Conservation (phyloP, 2,888 invertebrate genomes). For the Plebejus melissa region DNA sequence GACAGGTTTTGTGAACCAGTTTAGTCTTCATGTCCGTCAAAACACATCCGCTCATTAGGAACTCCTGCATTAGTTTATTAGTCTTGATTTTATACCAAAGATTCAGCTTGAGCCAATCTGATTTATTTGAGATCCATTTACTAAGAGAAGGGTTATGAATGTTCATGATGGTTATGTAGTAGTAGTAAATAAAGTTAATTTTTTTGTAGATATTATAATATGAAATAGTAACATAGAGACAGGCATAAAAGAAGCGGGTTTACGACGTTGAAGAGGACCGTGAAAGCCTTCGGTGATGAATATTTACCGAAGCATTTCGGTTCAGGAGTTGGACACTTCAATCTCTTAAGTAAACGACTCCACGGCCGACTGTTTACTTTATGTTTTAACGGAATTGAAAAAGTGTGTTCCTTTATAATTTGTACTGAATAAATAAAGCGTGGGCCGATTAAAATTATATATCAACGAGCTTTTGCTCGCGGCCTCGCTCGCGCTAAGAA, state of each 20-base stretch:
- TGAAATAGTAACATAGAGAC: background rate
- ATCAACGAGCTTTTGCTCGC: too few relatives aligned
- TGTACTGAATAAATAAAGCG: background rate
- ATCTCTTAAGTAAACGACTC: slow-evolving; percentile 2
- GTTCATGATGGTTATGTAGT: background rate
- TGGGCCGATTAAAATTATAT: background rate
- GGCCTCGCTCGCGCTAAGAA: too few relatives aligned
- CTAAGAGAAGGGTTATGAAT: too few relatives aligned
- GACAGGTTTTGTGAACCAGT: slow-evolving; percentile 10
- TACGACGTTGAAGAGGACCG: background rate
- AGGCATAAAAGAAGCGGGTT: background rate
- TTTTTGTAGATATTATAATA: background rate
- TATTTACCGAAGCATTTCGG: slow-evolving; percentile 7
- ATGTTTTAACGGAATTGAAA: slow-evolving; percentile 12
- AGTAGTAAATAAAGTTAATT: background rate
- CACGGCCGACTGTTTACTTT: background rate
- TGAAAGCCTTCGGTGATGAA: background rate
- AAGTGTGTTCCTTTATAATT: background rate
- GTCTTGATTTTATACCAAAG: background rate
- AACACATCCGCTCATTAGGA: background rate
- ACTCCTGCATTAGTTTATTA: background rate
- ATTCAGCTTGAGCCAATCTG: too few relatives aligned
- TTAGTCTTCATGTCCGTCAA: background rate
- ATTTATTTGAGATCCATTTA: too few relatives aligned
- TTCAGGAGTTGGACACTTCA: background rate